phyloP scores from a whole-genome alignment of 2,888 invertebrate species.

The Synanthedon formicaeformis region DNA sequence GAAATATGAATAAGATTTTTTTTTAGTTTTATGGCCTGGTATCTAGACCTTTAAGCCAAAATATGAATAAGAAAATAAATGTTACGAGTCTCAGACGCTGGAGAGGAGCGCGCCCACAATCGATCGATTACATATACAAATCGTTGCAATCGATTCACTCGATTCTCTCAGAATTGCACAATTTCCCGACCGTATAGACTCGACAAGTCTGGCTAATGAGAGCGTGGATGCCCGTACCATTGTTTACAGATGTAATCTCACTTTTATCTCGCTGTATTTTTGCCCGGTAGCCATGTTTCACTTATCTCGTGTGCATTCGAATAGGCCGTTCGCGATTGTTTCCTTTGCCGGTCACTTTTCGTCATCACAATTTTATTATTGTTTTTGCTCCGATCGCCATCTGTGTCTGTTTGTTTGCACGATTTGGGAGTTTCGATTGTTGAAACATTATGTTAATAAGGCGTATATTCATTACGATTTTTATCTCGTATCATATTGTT shows the following conservation, averaged over 20 bases:
- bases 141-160: conserved; percentile 38
- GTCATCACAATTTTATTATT: conserved; percentile 32
- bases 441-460: not conserved
- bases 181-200: conserved; percentile 32
- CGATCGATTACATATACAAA: conserved; percentile 51
- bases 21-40: too few relatives aligned
- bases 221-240: conserved; percentile 58
- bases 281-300: conserved; percentile 58
- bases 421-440: not conserved
- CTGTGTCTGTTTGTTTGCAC: not conserved
- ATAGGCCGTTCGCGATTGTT: conserved; percentile 49
- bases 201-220: conserved; percentile 63
- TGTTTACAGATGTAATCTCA: conserved; percentile 60
- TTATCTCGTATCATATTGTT: not conserved
- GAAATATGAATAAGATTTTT: too few relatives aligned
- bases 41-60: too few relatives aligned
- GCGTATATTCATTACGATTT: not conserved
- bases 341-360: conserved; percentile 38
- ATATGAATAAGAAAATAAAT: too few relatives aligned
- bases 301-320: conserved; percentile 50
- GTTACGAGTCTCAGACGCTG: too few relatives aligned
- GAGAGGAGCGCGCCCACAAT: conserved; percentile 11
- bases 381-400: conserved; percentile 12
- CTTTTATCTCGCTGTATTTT: conserved; percentile 56
- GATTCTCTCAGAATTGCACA: conserved; percentile 55